phyloP scores from a whole-genome alignment of 1,140 invertebrate genomes.

The Chionoecetes opilio region DNA sequence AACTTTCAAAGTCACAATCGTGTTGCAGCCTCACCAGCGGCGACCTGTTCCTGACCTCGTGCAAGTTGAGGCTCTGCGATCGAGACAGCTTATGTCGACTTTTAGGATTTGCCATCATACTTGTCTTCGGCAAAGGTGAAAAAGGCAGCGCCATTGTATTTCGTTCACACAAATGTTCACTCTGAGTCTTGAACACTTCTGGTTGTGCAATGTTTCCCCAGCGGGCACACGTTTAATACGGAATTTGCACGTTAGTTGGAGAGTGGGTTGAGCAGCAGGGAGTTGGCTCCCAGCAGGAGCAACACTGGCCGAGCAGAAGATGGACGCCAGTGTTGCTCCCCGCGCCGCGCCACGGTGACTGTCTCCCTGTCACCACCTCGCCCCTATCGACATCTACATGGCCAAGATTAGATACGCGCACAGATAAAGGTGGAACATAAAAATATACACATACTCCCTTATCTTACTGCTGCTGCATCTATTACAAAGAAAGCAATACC shows the following conservation, averaged over 20 bases:
- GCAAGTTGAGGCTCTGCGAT: constrained; percentile 52
- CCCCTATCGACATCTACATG: neutral
- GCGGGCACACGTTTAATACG: neutral
- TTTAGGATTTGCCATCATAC: neutral
- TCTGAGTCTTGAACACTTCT: neutral
- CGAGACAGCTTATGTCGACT: constrained; percentile 7
- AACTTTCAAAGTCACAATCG: neutral
- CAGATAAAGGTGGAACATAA: neutral
- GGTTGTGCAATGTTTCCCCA: neutral
- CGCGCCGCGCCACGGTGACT: constrained; percentile 10
- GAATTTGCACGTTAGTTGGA: neutral
- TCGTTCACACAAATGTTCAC: neutral
- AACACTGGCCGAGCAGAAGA: constrained; percentile 4
- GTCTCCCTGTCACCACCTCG: constrained; percentile 10
- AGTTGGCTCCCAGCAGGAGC: neutral
- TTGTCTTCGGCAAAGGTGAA: neutral
- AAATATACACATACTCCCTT: neutral
- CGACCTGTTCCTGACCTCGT: neutral
- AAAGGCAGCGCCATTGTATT: constrained; percentile 60
- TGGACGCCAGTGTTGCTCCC: neutral
- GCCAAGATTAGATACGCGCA: constrained; percentile 27
- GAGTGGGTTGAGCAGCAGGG: neutral
- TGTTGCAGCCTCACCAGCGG: neutral
- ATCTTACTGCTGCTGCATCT: neutral
- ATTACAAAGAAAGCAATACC: neutral